Evolutionary conservation across 2,888 invertebrate species (phyloP).

Genomic region (Clivina fossor): DNA sequence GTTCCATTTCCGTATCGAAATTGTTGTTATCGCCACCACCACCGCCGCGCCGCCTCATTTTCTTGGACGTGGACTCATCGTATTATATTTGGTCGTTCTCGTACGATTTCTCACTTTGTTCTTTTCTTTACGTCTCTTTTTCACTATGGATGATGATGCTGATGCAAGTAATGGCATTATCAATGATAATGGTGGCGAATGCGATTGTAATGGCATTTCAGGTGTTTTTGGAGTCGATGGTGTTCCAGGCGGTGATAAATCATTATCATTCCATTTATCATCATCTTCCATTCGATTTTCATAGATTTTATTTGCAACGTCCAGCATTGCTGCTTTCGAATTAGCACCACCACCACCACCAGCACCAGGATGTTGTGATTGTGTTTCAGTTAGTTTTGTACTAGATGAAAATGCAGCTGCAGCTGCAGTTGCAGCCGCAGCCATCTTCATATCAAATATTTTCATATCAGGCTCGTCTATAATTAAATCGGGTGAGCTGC

Average conservation of each 20-base stretch:
- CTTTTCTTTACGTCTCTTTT: slow-evolving; percentile 55
- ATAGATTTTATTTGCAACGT: slow-evolving; percentile 48
- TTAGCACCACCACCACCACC: slow-evolving; percentile 39
- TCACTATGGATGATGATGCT: no score
- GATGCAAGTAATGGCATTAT: slow-evolving; percentile 62
- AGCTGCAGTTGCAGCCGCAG: no score
- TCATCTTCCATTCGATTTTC: slow-evolving; percentile 52
- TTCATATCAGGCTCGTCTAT: slow-evolving; percentile 50
- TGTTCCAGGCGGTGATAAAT: slow-evolving; percentile 58
- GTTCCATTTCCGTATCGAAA: no score
- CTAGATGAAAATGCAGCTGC: no score
- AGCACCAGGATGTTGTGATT: slow-evolving; percentile 50
- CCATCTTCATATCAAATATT: slow-evolving; percentile 31
- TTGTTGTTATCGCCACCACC: no score
- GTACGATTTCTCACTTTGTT: slow-evolving; percentile 43
- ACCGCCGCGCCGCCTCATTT: no score
- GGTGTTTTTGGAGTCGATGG: slow-evolving; percentile 61
- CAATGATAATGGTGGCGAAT: slow-evolving; percentile 60
- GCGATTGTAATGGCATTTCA: slow-evolving; percentile 59
- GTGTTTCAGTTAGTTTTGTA: slow-evolving; percentile 58
- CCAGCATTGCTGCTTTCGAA: slow-evolving; percentile 41
- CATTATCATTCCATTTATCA: slow-evolving; percentile 47
- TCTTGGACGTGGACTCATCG: slow-evolving; percentile 41
- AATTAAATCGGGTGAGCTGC: slow-evolving; percentile 52
- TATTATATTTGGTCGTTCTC: slow-evolving; percentile 8